These are phyloP conservation scores for Phrynocephalus vlangalii DNA, from an alignment of 2,797 vertebrate genomes.

Conservation along the genomic window DNA sequence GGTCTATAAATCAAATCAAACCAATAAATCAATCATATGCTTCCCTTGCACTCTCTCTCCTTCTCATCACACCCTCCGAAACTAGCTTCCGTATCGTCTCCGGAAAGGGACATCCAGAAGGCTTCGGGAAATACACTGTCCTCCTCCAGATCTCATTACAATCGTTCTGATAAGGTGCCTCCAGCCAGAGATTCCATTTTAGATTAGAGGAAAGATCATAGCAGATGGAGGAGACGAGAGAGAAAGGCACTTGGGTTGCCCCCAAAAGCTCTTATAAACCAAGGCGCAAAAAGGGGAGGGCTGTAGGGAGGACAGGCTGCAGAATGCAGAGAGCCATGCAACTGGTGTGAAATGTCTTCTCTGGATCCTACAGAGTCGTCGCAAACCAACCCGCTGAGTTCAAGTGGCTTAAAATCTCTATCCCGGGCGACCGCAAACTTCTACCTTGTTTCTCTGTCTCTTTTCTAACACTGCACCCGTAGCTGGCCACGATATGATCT, in stretches of 20 bases:
- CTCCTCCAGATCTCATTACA: conserved; percentile 36
- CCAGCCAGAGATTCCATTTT: conserved; percentile 43
- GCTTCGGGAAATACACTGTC: conserved; percentile 27
- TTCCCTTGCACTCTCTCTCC: neutral
- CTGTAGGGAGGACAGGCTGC: too few relatives aligned
- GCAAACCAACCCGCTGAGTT: neutral
- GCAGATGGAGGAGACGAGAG: neutral
- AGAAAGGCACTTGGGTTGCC: neutral
- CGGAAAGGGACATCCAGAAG: conserved; percentile 6
- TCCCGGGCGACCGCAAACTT: too few relatives aligned
- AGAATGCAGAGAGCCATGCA: neutral
- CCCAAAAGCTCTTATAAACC: neutral
- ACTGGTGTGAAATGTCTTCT: neutral
- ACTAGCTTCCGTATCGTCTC: conserved; percentile 4
- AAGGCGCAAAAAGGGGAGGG: neutral
- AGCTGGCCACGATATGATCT: too few relatives aligned
- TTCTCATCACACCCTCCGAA: neutral
- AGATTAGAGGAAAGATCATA: conserved; percentile 40
- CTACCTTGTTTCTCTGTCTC: neutral
- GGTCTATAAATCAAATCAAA: too few relatives aligned
- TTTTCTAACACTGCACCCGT: too few relatives aligned
- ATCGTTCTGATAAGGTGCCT: conserved; percentile 27
- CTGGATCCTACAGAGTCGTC: neutral
- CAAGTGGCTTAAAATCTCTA: neutral
- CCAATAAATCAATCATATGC: too few relatives aligned